Conservation (phyloP, 2,888 invertebrate species). For the Terebella lapidaria region DNA sequence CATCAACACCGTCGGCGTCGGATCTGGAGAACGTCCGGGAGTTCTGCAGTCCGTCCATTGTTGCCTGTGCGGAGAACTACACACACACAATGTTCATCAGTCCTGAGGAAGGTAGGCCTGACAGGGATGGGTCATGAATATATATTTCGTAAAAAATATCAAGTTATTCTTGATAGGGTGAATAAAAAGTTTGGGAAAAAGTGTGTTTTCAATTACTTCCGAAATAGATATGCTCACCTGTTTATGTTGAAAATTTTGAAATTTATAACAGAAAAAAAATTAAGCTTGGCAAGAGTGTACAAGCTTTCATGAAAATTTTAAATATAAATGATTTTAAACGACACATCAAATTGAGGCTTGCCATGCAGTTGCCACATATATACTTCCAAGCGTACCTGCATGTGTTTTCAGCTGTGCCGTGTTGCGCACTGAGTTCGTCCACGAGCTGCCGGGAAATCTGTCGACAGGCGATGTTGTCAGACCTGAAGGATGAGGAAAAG, state of each 20-base stretch:
- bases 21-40: slow-evolving; percentile 13
- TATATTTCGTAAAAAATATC: background rate
- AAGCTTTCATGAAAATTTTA: too few relatives aligned
- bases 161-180: too few relatives aligned
- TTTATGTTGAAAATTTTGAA: too few relatives aligned
- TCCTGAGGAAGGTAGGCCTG: background rate
- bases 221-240: too few relatives aligned
- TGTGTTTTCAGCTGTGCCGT: background rate
- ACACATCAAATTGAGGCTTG: too few relatives aligned
- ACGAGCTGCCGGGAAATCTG: background rate
- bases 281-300: too few relatives aligned
- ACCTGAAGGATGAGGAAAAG: background rate
- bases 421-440: background rate
- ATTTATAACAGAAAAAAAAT: too few relatives aligned
- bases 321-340: too few relatives aligned
- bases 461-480: background rate
- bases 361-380: too few relatives aligned
- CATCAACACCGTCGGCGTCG: slow-evolving; percentile 6
- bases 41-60: slow-evolving; percentile 19
- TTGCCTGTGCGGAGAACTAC: slow-evolving; percentile 19
- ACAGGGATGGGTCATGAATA: background rate
- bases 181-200: too few relatives aligned
- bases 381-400: too few relatives aligned
- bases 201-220: too few relatives aligned
- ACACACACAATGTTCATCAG: slow-evolving; percentile 6